Percentiles rank a stretch among this genome's conserved stretches.
Conservation (phyloP, 1,140 invertebrate species). For the Holcopasites calliopsidis region DNA sequence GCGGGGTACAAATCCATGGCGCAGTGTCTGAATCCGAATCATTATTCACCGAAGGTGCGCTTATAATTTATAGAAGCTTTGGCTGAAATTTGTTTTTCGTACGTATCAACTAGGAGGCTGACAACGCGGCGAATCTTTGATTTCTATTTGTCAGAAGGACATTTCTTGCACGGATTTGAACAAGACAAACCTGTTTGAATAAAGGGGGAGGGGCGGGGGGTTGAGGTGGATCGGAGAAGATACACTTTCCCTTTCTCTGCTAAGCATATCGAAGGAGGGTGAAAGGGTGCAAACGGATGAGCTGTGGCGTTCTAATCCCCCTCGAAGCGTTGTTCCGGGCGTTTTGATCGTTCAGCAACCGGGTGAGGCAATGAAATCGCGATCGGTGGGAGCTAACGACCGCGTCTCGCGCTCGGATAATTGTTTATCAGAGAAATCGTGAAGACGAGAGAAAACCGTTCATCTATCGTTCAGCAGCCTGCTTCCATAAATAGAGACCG, state of each 20-base stretch:
- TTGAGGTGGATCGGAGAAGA: too few relatives aligned
- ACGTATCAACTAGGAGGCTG: too few relatives aligned
- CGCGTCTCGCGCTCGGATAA: background rate
- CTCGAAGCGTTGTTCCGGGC: background rate
- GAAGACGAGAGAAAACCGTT: background rate
- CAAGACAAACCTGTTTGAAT: too few relatives aligned
- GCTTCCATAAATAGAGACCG: background rate
- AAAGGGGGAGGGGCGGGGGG: too few relatives aligned
- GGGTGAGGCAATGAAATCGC: constrained; percentile 21
- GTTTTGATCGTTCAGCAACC: constrained; percentile 11
- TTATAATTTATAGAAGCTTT: too few relatives aligned
- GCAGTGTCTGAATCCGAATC: too few relatives aligned
- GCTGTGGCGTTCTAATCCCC: background rate
- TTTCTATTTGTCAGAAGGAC: too few relatives aligned
- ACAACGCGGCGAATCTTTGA: too few relatives aligned
- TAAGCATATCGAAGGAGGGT: constrained; percentile 10
- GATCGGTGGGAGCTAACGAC: background rate
- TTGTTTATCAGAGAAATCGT: background rate
- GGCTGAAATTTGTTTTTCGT: too few relatives aligned
- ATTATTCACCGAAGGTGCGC: too few relatives aligned
- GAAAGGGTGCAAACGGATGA: constrained; percentile 6
- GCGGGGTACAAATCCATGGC: constrained; percentile 40
- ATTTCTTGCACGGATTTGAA: too few relatives aligned
- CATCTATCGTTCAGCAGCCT: background rate
- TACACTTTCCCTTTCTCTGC: background rate